Evolutionary conservation across 1,140 invertebrate genomes (phyloP), one percentile per base, ranked within the genome.

Genomic region (Ylistrum balloti): DNA sequence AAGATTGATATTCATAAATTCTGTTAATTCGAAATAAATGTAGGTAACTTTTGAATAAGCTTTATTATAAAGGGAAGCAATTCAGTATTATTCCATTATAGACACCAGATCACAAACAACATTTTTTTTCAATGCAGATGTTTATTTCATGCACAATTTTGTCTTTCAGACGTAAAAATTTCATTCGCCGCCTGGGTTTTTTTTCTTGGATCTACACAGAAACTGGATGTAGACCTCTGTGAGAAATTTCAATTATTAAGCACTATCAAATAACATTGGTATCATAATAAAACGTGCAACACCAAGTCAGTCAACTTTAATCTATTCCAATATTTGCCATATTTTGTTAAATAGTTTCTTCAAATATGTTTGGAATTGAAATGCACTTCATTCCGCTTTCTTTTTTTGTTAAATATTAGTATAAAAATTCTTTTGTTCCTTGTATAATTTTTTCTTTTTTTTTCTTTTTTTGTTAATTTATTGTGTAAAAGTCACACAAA

Each of bases 71-170:
- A 22, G 17, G 45, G 45, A 56, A 17, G 45, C 22, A 20, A 56
- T 56, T 11, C 22, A 56, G 15, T 56, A 56, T 7, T 17, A 20
- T 56, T 56, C 20, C 13, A 56, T 56, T 20, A 74, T 28, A 28
- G 56, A 9, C 56, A 28, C 0, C 17, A 74, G 22, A 11, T 28
- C 15, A 74, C 3, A 74, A 74, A 74, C 56, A 74, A 74, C 56
- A 74, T 17, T 28, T 74, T 45, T 74, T n/a, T 1, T 38, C 35
- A 38, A 74, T n/a, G 56, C 56, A 74, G 56, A 74, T 74, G 56
- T 74, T 74, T 74, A 74, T 74, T 74, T 74, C 56, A 74, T 74
- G 56, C 56, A 74, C 56, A 74, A 74, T 74, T 74, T 74, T 74
- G 22, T 74, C 22, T 74, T 28, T 74, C n/a, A 28, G 22, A n/a